These are phyloP conservation scores for Myodes glareolus DNA, from an alignment of 2,113 vertebrate genomes.

Conservation along the genomic window DNA sequence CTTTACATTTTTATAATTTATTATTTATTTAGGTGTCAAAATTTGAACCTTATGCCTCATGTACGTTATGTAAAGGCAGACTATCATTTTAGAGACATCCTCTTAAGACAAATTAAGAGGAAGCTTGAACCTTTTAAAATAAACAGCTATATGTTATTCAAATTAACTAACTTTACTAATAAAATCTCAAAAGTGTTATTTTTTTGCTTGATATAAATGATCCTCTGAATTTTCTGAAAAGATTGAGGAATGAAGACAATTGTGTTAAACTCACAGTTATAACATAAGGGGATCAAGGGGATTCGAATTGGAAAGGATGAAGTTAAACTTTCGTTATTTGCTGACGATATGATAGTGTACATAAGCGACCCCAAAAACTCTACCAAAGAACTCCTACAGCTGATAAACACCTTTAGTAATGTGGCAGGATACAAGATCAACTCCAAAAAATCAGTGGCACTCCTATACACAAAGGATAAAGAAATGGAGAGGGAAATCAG, in stretches of 20 bases:
- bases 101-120: neutral
- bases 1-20: too few relatives aligned
- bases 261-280: constrained; percentile 56
- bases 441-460: too few relatives aligned
- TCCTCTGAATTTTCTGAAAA: constrained; percentile 62
- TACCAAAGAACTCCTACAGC: too few relatives aligned
- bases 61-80: neutral
- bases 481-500: too few relatives aligned
- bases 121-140: constrained; percentile 34
- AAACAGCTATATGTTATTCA: neutral
- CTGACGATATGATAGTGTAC: too few relatives aligned
- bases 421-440: too few relatives aligned
- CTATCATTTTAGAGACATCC: neutral
- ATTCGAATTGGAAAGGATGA: too few relatives aligned
- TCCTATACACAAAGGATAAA: too few relatives aligned
- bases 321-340: too few relatives aligned
- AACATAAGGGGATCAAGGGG: too few relatives aligned
- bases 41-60: neutral
- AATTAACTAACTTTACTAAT: constrained; percentile 41
- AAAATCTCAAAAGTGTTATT: constrained; percentile 62
- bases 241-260: constrained; percentile 58
- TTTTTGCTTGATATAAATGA: constrained; percentile 73
- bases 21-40: neutral
- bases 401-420: too few relatives aligned
- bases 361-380: too few relatives aligned